Conservation (phyloP, 2,113 vertebrate genomes). For the Chionodraco myersi region DNA sequence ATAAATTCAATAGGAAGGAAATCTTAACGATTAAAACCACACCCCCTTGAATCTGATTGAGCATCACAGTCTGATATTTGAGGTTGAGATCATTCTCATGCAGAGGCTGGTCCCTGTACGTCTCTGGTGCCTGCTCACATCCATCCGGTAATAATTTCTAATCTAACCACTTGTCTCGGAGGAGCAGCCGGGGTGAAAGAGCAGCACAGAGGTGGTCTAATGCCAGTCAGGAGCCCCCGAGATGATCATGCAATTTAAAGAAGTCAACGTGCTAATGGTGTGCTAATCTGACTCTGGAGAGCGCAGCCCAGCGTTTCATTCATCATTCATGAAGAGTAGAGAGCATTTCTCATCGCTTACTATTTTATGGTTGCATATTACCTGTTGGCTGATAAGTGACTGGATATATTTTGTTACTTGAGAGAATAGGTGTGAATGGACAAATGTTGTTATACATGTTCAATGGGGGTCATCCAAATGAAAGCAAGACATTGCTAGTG, state of each 20-base stretch:
- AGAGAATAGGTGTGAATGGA: not conserved
- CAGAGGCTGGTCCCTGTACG: slow-evolving; percentile 10
- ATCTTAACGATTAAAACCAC: slow-evolving; percentile 1
- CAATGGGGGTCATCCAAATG: not conserved
- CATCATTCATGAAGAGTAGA: slow-evolving; percentile 50
- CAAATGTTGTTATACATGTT: not conserved
- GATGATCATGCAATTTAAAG: slow-evolving; percentile 46
- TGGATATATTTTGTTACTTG: not conserved
- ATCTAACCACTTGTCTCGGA: slow-evolving; percentile 21
- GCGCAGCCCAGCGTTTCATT: slow-evolving; percentile 31
- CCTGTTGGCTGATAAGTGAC: slow-evolving; percentile 27
- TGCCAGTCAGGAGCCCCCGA: slow-evolving; percentile 11
- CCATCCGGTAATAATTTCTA: slow-evolving; percentile 22
- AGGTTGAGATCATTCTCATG: not conserved
- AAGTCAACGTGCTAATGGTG: slow-evolving; percentile 57
- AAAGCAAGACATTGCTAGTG: not conserved
- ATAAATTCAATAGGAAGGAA: not conserved
- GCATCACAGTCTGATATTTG: not conserved
- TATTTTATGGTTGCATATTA: slow-evolving; percentile 50
- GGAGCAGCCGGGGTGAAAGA: slow-evolving; percentile 47
- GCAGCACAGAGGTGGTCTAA: slow-evolving; percentile 26
- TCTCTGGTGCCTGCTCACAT: slow-evolving; percentile 21
- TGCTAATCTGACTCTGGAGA: slow-evolving; percentile 46
- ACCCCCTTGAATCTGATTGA: not conserved
- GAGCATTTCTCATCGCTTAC: slow-evolving; percentile 41